phyloP scores from a whole-genome alignment of 1,140 invertebrate genomes.

The Atta cephalotes region DNA sequence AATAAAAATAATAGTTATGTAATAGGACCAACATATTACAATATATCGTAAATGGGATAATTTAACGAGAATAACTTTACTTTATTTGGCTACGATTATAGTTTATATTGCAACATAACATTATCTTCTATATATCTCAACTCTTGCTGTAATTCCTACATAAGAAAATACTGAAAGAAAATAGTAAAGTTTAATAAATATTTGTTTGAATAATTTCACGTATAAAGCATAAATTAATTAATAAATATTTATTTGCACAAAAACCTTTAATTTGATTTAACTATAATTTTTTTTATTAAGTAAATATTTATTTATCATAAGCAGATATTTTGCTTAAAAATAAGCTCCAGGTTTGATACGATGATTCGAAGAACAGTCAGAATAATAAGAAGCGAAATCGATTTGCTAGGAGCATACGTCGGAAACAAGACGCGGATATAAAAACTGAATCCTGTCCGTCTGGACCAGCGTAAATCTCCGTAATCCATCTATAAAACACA shows the following conservation, averaged over 20 bases:
- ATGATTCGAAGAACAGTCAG: conserved; percentile 42
- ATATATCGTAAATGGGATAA: not conserved
- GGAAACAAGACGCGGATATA: conserved; percentile 64
- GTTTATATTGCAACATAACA: not conserved
- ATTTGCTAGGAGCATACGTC: conserved; percentile 54
- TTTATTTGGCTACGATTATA: not conserved
- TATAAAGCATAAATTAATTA: no score
- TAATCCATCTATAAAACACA: conserved; percentile 82
- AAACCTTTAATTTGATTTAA: no score
- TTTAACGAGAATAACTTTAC: not conserved
- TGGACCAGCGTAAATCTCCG: conserved; percentile 75
- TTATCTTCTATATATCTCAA: not conserved
- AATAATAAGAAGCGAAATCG: conserved; percentile 60
- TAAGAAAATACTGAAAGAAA: no score
- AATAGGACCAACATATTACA: not conserved
- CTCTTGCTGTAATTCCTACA: not conserved
- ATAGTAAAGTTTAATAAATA: no score
- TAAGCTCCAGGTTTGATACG: conserved; percentile 38
- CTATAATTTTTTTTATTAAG: no score
- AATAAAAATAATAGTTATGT: not conserved
- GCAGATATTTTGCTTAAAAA: not conserved
- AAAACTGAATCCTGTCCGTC: conserved; percentile 74
- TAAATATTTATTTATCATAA: no score
- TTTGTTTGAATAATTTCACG: no score
- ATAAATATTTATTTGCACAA: no score